Evolutionary conservation across 2,888 invertebrate genomes (phyloP), one percentile per base, ranked within the genome.

Genomic region (Cacoxenus indagator): DNA sequence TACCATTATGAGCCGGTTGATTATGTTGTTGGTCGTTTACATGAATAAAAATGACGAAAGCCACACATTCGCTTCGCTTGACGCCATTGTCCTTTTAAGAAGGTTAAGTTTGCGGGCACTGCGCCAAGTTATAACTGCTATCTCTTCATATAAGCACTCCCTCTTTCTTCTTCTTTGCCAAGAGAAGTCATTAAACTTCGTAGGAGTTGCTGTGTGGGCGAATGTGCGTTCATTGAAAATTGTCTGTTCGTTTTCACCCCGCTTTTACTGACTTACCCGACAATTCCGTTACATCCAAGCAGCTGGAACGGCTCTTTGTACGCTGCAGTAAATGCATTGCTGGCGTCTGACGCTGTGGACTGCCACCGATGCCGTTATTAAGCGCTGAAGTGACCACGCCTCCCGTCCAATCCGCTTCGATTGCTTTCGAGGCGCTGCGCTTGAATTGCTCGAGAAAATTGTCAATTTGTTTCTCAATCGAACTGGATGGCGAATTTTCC

Each of bases 401-500:
- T 14, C 61, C 45, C 54, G 76, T 78, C 86, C 85, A 86, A 66
- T 86, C 86, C 61, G 83, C 81, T 78, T 93, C 93, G 91, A 94
- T 93, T 69, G 93, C 93, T 85, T 92, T 92, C 67, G 93, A 93
- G 78, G 93, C 93, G 89, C 93, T 93, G 76, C 92, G 91, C 87
- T 93, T 93, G 87, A 94, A 94, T 87, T 94, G 94, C 90, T 94
- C 94, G 87, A 94, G 89, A 90, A 94, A 94, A 89, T 92, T 93
- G 91, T 94, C 94, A 90, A 94, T 94, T 90, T 94, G 94, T 83
- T 92, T 93, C 90, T 94, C 94, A 87, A 94, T 92, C 78, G 91
- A 93, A 76, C 92, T 91, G 66, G 86, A 84, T 80, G 92, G 92
- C 75, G 92, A 92, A 80, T 76, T 86, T 76, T 87, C 87, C 87